These are phyloP conservation scores for Gracilinanus agilis DNA, from an alignment of 2,113 vertebrate species.

Conservation along the genomic window DNA sequence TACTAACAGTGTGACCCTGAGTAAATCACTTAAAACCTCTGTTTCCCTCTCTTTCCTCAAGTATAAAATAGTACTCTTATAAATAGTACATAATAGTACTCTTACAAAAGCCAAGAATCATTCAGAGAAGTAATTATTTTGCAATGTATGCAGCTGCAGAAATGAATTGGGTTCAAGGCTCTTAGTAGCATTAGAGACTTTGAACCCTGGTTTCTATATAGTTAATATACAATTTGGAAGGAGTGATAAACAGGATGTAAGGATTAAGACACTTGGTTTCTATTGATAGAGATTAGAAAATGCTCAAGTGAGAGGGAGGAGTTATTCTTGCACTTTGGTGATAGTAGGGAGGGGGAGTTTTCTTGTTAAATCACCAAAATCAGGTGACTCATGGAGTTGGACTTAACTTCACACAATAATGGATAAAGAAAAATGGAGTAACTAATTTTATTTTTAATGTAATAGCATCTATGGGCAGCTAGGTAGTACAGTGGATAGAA, in stretches of 20 bases:
- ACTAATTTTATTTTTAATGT: neutral
- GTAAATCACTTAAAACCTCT: neutral
- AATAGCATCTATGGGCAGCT: neutral
- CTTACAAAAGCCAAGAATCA: neutral
- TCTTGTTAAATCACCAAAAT: neutral
- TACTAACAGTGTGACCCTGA: neutral
- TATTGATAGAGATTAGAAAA: neutral
- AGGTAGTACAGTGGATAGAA: too few species aligned
- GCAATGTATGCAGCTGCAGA: neutral
- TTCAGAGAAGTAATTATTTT: neutral
- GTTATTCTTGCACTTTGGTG: neutral
- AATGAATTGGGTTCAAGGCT: neutral
- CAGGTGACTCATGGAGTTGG: neutral
- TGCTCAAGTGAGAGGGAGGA: neutral
- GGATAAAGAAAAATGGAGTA: neutral
- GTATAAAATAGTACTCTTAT: neutral
- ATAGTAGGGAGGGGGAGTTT: neutral
- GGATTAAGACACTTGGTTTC: neutral
- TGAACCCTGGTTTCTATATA: neutral
- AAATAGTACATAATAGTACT: neutral
- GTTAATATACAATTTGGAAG: neutral
- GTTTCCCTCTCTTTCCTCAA: neutral
- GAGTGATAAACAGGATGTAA: neutral
- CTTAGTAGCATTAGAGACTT: neutral
- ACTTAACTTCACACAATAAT: neutral